phyloP scores from a whole-genome alignment of 35 echinoderm and acorn worm genomes.

The Diadema setosum region DNA sequence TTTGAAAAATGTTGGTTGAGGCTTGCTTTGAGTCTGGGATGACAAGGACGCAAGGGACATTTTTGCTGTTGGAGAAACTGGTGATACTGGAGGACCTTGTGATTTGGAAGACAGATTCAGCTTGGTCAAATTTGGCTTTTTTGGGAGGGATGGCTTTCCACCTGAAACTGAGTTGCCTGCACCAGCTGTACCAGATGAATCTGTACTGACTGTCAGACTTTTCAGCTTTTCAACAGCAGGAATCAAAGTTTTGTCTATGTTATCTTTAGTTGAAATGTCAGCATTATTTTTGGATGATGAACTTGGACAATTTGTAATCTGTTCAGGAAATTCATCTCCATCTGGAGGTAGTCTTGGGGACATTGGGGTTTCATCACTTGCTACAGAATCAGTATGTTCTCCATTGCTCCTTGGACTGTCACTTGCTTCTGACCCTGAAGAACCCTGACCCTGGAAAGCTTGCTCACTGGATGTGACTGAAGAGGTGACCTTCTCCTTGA shows the following conservation, averaged over 20 bases:
- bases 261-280: neutral
- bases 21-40: neutral
- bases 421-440: neutral
- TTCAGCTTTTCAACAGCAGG: neutral
- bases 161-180: neutral
- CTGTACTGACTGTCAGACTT: neutral
- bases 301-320: constrained; percentile 49
- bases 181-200: neutral
- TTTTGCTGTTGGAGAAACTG: neutral
- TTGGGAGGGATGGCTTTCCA: constrained; percentile 1
- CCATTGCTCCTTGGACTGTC: neutral
- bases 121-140: neutral
- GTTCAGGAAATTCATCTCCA: constrained; percentile 81
- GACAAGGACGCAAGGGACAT: constrained; percentile 9
- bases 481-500: neutral
- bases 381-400: neutral
- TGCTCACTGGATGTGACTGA: neutral
- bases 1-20: neutral
- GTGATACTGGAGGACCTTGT: neutral
- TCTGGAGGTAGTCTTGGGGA: constrained; percentile 87
- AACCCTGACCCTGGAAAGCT: neutral
- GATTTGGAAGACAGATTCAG: neutral
- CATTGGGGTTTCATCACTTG: constrained; percentile 48
- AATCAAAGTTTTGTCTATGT: neutral
- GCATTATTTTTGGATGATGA: neutral